phyloP scores from a whole-genome alignment of 2,797 vertebrate species.

The Vespertilio murinus region DNA sequence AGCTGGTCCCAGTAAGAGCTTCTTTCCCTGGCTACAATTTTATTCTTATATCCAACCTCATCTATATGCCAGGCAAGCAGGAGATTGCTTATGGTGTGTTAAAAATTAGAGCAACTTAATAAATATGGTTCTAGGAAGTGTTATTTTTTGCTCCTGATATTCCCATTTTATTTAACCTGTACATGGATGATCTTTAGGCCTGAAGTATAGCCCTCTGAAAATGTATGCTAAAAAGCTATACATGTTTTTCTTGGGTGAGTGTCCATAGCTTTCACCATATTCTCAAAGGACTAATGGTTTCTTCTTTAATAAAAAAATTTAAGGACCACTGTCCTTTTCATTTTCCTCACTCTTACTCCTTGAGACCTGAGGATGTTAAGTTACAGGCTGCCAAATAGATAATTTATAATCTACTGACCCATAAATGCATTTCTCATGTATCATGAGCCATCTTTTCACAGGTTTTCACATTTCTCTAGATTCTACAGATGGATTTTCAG shows the following conservation, averaged over 20 bases:
- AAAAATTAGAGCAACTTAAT: not conserved
- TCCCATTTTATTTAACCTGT: not conserved
- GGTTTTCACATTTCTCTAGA: not conserved
- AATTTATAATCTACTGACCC: not conserved
- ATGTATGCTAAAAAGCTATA: not conserved
- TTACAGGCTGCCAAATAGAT: not conserved
- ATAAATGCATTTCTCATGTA: not conserved
- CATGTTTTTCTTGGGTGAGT: not conserved
- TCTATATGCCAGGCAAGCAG: not conserved
- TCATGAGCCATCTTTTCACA: not conserved
- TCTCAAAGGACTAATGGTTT: not conserved
- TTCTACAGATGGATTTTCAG: constrained; percentile 3
- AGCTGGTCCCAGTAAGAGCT: not conserved
- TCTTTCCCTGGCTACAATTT: constrained; percentile 1
- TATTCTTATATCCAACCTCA: not conserved
- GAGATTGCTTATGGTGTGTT: not conserved
- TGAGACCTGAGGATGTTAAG: not conserved
- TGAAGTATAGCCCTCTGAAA: not conserved
- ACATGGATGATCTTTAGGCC: not conserved
- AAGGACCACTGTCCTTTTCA: not conserved
- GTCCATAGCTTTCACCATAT: not conserved
- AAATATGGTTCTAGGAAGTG: not conserved
- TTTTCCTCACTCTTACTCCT: not conserved
- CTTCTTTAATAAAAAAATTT: not conserved
- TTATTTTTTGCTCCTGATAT: not conserved